Evolutionary conservation across 2,797 vertebrate genomes (phyloP).

Genomic region (Emydoidea blandingii): DNA sequence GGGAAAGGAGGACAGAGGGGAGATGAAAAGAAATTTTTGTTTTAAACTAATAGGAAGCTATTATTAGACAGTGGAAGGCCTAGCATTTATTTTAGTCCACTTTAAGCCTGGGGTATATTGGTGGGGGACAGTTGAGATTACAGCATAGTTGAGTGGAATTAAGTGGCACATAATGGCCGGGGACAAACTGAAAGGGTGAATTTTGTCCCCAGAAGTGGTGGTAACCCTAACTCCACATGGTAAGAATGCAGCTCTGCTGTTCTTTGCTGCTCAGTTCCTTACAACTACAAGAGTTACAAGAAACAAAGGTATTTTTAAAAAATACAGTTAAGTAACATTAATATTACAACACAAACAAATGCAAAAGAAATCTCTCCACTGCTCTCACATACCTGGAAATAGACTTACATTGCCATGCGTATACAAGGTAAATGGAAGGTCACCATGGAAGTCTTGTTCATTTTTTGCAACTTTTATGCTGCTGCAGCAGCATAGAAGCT

Average conservation of each 20-base stretch:
- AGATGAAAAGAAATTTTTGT: accelerated
- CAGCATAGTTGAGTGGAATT: neutral
- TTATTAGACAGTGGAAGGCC: neutral
- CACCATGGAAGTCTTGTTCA: neutral
- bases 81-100: neutral
- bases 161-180: neutral
- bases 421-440: neutral
- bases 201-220: neutral
- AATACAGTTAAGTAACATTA: neutral
- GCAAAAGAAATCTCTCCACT: neutral
- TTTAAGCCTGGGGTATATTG: neutral
- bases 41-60: neutral
- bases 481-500: neutral
- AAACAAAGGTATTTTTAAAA: neutral
- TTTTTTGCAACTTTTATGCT: neutral
- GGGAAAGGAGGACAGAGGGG: neutral
- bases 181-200: neutral
- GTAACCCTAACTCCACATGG: neutral
- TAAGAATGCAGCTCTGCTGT: neutral
- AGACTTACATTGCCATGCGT: neutral
- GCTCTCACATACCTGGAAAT: neutral
- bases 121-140: neutral
- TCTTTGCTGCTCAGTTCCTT: neutral
- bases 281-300: neutral
- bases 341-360: neutral